Conservation (phyloP, 2,113 vertebrate genomes). For the Odocoileus virginianus region DNA sequence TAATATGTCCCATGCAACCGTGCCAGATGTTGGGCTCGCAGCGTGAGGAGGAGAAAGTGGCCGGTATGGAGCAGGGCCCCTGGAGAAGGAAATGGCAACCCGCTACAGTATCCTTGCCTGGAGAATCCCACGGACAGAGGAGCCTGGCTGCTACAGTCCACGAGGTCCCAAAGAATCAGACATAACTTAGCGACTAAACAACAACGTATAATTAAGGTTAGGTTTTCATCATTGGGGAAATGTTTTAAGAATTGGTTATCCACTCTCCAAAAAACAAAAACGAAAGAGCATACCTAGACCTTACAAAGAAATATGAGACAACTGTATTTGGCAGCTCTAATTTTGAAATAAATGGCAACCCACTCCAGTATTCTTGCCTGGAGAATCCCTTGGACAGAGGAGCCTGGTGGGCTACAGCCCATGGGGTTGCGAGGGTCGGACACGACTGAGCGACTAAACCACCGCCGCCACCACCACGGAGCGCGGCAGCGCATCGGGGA, state of each 20-base stretch:
- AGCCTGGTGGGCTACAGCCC: neutral
- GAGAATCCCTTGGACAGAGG: neutral
- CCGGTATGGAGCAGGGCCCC: neutral
- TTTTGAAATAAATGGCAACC: neutral
- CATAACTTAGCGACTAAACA: neutral
- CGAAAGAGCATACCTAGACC: neutral
- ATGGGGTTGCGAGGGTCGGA: rapidly evolving
- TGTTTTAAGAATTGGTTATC: neutral
- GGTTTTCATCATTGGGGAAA: neutral
- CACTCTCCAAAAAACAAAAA: neutral
- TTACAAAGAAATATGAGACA: neutral
- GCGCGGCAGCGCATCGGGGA: rapidly evolving
- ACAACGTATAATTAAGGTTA: neutral
- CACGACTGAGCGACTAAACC: neutral
- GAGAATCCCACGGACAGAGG: neutral
- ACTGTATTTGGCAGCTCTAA: neutral
- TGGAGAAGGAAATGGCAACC: neutral
- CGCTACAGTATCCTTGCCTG: neutral
- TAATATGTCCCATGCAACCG: neutral
- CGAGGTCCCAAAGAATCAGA: neutral
- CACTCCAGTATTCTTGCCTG: neutral
- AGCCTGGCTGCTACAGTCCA: neutral
- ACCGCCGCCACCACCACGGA: neutral
- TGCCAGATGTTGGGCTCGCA: neutral
- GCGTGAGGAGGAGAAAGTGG: neutral